Conservation (phyloP, 2,888 invertebrate genomes). For the Drosophila cyrtoloma region DNA sequence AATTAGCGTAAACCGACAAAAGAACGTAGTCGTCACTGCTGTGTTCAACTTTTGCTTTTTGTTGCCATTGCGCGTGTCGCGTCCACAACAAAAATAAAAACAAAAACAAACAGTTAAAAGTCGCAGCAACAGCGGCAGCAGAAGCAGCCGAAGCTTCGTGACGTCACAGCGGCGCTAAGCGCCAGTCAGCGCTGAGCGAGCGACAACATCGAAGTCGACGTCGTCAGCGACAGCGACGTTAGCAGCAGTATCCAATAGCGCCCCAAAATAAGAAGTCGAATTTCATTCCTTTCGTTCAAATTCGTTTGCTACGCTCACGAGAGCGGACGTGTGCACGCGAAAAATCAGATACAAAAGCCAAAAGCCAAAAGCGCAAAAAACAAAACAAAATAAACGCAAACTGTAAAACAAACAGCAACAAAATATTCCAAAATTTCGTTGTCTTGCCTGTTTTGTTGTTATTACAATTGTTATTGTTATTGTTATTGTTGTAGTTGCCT, state of each 20-base stretch:
- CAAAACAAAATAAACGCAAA: slow-evolving; percentile 44
- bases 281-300: slow-evolving; percentile 81
- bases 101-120: slow-evolving; percentile 23
- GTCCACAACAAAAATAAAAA: slow-evolving; percentile 38
- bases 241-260: slow-evolving; percentile 75
- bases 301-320: slow-evolving; percentile 83
- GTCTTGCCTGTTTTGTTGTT: slow-evolving; percentile 18
- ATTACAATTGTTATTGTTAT: slow-evolving; percentile 34
- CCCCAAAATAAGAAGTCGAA: slow-evolving; percentile 82
- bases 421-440: slow-evolving; percentile 44
- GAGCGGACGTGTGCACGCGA: slow-evolving; percentile 85
- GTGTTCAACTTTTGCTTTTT: slow-evolving; percentile 41
- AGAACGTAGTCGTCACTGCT: slow-evolving; percentile 36
- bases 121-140: slow-evolving; percentile 16
- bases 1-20: slow-evolving; percentile 40
- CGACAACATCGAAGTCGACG: slow-evolving; percentile 25
- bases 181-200: slow-evolving; percentile 23
- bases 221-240: slow-evolving; percentile 50
- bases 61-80: slow-evolving; percentile 5
- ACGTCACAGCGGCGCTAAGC: slow-evolving; percentile 65
- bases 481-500: slow-evolving; percentile 42
- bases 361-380: slow-evolving; percentile 45
- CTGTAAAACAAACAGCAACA: slow-evolving; percentile 28
- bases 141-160: slow-evolving; percentile 52
- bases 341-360: slow-evolving; percentile 62